Evolutionary conservation across 2,113 vertebrate genomes (phyloP).

Genomic region (Xenopus borealis): DNA sequence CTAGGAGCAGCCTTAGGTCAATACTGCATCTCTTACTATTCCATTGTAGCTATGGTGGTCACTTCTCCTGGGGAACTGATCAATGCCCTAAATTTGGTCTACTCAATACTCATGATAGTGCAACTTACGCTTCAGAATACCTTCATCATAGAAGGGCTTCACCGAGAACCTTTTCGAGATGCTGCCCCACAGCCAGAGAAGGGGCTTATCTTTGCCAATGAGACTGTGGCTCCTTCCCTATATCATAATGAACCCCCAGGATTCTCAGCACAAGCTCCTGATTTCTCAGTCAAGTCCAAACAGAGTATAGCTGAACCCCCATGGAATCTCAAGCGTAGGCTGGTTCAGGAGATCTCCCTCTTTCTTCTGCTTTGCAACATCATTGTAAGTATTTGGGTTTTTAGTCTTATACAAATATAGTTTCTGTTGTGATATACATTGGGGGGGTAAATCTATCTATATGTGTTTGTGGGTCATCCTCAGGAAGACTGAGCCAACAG

Average conservation of each 20-base stretch:
- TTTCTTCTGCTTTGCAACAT: constrained; percentile 69
- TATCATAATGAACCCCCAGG: constrained; percentile 1
- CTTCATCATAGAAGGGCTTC: constrained; percentile 75
- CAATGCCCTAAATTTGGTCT: constrained; percentile 60
- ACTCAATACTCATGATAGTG: constrained; percentile 62
- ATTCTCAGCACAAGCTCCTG: background rate
- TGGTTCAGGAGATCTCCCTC: constrained; percentile 60
- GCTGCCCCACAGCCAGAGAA: constrained; percentile 52
- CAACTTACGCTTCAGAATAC: constrained; percentile 71
- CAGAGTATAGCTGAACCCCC: constrained; percentile 32
- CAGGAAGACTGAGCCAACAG: too few relatives aligned
- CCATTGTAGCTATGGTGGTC: constrained; percentile 63
- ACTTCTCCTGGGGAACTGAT: constrained; percentile 48
- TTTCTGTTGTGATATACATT: too few relatives aligned
- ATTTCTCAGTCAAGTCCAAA: background rate
- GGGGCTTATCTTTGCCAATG: constrained; percentile 72
- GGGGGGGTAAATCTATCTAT: too few relatives aligned
- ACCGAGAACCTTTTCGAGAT: constrained; percentile 64
- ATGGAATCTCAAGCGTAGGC: constrained; percentile 51
- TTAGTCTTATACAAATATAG: background rate
- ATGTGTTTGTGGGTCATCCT: too few relatives aligned
- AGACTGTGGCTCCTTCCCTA: constrained; percentile 58
- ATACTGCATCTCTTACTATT: constrained; percentile 71
- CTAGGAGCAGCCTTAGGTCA: constrained; percentile 70
- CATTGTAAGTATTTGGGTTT: constrained; percentile 67